phyloP scores from a whole-genome alignment of 2,888 invertebrate genomes.

The Beris chalybata region DNA sequence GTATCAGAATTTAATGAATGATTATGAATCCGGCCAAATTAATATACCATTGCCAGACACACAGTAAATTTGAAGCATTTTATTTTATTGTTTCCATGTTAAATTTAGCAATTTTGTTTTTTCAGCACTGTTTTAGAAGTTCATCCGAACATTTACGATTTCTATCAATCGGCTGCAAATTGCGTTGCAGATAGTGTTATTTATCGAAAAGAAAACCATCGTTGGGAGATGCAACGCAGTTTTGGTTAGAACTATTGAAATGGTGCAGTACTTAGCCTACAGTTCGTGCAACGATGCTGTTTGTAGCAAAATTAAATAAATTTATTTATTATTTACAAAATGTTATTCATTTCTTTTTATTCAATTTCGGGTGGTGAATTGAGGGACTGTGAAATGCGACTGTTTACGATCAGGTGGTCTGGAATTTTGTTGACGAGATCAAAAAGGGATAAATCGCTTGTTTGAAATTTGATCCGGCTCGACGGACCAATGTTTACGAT shows the following conservation, averaged over 20 bases:
- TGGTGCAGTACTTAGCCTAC: too few species aligned
- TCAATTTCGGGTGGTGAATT: too few species aligned
- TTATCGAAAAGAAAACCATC: constrained; percentile 42
- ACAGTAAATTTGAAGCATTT: constrained; percentile 46
- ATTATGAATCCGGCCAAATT: constrained; percentile 40
- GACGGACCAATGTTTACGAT: too few species aligned
- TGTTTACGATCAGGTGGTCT: too few species aligned
- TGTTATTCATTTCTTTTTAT: too few species aligned
- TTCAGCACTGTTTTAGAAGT: constrained; percentile 51
- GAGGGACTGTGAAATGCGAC: too few species aligned
- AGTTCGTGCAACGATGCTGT: too few species aligned
- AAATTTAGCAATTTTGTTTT: neutral
- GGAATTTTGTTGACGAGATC: too few species aligned
- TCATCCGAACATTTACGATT: constrained; percentile 49
- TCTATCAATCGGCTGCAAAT: constrained; percentile 45
- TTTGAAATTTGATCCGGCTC: too few species aligned
- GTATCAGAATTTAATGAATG: constrained; percentile 44
- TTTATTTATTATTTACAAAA: too few species aligned
- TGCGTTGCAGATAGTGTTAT: constrained; percentile 51
- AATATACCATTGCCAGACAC: constrained; percentile 43
- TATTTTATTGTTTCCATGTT: neutral
- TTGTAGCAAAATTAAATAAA: too few species aligned
- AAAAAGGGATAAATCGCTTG: too few species aligned
- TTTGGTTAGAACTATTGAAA: constrained; percentile 23
- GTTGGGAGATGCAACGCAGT: constrained; percentile 46